A percentile compares a stretch with the other conserved stretches of the same genome.
phyloP scores from a whole-genome alignment of 1,140 invertebrate genomes.

The Aphaenogaster ashmeadi region DNA sequence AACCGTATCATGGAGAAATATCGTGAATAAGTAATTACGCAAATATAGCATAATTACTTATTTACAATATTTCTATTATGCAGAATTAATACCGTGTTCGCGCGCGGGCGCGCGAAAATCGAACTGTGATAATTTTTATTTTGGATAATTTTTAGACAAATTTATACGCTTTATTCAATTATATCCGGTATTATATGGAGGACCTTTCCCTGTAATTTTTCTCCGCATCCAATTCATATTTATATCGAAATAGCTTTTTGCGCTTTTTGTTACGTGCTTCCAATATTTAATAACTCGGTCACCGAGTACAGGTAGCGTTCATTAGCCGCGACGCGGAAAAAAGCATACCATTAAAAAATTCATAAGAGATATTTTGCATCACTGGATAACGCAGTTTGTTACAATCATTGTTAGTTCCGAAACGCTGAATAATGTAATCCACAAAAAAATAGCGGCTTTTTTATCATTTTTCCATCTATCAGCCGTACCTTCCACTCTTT shows the following conservation, averaged over 20 bases:
- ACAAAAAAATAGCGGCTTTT: slow-evolving; percentile 61
- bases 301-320: slow-evolving; percentile 62
- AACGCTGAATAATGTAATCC: slow-evolving; percentile 65
- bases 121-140: slow-evolving; percentile 43
- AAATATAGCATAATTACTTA: slow-evolving; percentile 13
- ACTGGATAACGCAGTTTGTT: slow-evolving; percentile 62
- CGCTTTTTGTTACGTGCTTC: slow-evolving; percentile 61
- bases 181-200: slow-evolving; percentile 37
- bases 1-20: slow-evolving; percentile 28
- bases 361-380: slow-evolving; percentile 67
- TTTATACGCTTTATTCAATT: slow-evolving; percentile 37
- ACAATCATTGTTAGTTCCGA: slow-evolving; percentile 63
- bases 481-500: slow-evolving; percentile 64
- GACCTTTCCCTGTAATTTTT: slow-evolving; percentile 55
- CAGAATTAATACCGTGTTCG: slow-evolving; percentile 8
- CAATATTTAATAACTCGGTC: slow-evolving; percentile 66
- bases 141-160: slow-evolving; percentile 43
- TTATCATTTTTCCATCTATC: slow-evolving; percentile 64
- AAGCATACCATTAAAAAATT: slow-evolving; percentile 65
- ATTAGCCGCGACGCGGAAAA: slow-evolving; percentile 61
- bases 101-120: neutral
- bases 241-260: slow-evolving; percentile 63
- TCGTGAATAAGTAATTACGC: slow-evolving; percentile 29
- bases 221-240: slow-evolving; percentile 56
- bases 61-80: slow-evolving; percentile 24